Percentiles rank a stretch among this genome's conserved stretches.
Evolutionary conservation across 2,797 vertebrate genomes (phyloP).

Genomic region (Cichlasoma orientale): DNA sequence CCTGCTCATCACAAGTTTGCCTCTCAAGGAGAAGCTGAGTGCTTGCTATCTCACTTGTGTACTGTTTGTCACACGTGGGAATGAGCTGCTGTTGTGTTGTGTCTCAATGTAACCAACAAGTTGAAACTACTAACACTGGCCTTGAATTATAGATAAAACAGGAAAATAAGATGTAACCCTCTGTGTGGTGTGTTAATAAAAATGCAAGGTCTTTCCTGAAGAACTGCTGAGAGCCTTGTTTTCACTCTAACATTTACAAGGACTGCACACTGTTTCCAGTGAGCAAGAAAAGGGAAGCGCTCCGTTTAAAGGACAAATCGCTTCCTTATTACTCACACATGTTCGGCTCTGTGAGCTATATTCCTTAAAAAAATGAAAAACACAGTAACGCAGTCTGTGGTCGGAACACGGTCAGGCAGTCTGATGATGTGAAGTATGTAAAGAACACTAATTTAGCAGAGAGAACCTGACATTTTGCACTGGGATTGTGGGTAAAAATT

Average conservation of each 20-base stretch:
- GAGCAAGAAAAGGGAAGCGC: slow-evolving; percentile 73
- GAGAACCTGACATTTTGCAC: background rate
- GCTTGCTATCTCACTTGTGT: background rate
- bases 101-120: background rate
- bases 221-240: background rate
- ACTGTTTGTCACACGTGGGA: background rate
- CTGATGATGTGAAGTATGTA: background rate
- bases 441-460: background rate
- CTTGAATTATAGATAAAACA: background rate
- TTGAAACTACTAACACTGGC: background rate
- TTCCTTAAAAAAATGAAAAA: background rate
- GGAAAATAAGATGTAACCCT: slow-evolving; percentile 53
- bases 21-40: background rate
- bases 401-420: background rate
- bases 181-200: background rate
- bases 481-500: background rate
- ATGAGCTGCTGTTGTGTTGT: background rate
- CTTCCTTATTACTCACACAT: slow-evolving; percentile 72
- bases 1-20: background rate
- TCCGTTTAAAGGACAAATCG: slow-evolving; percentile 39
- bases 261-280: slow-evolving; percentile 22
- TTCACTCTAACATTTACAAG: background rate
- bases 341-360: background rate
- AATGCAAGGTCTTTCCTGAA: background rate
- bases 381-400: background rate